phyloP scores from a whole-genome alignment of 1,140 invertebrate genomes.

The Parapsyche elsis region DNA sequence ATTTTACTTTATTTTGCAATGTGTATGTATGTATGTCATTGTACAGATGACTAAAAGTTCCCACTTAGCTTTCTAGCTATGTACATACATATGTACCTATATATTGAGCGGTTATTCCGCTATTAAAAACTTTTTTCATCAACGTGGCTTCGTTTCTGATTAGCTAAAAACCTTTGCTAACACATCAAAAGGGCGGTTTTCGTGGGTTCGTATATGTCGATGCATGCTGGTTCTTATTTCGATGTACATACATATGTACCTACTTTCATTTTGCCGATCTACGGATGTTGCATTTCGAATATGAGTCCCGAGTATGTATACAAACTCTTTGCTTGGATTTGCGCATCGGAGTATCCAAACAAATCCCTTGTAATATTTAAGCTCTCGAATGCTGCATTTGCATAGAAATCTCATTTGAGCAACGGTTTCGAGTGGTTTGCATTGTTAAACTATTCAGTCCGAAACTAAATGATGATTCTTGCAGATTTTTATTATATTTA shows the following conservation, averaged over 20 bases:
- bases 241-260: too few species aligned
- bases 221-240: too few species aligned
- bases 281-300: not conserved
- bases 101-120: not conserved
- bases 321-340: not conserved
- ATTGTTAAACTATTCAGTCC: too few species aligned
- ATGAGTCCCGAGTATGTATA: not conserved
- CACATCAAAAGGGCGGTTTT: not conserved
- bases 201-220: too few species aligned
- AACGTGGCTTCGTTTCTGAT: not conserved
- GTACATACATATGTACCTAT: not conserved
- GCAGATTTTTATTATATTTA: too few species aligned
- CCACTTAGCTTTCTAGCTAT: too few species aligned
- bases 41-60: too few species aligned
- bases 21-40: too few species aligned
- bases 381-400: not conserved
- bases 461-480: too few species aligned
- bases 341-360: not conserved
- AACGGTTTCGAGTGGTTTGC: too few species aligned
- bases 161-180: not conserved
- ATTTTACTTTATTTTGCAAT: too few species aligned
- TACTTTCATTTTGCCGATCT: too few species aligned
- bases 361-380: not conserved
- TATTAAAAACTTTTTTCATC: constrained; percentile 26
- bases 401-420: not conserved